Percentiles rank a stretch among this genome's conserved stretches.
Conservation (phyloP, 2,113 vertebrate genomes). For the Leptosomus discolor region DNA sequence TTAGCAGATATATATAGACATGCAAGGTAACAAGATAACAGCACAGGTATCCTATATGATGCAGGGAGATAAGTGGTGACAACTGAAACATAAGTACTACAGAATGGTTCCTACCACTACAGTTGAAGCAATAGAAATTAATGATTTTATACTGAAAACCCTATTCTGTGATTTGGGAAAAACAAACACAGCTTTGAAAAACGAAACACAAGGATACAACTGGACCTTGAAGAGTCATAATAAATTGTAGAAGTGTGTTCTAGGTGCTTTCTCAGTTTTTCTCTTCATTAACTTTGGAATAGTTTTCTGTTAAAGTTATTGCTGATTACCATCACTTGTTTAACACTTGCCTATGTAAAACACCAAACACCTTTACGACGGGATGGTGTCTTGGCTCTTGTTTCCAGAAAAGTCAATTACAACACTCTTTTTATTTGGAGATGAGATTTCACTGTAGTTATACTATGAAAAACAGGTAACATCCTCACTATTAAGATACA, state of each 20-base stretch:
- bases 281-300: conserved; percentile 56
- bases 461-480: not conserved
- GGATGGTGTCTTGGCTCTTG: not conserved
- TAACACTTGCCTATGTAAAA: conserved; percentile 26
- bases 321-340: conserved; percentile 50
- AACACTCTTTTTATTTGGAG: not conserved
- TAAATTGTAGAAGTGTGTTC: not conserved
- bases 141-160: not conserved
- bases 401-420: not conserved
- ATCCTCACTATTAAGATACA: not conserved
- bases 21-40: not conserved
- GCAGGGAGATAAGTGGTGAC: not conserved
- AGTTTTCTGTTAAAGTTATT: conserved; percentile 51
- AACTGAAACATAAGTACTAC: not conserved
- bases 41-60: not conserved
- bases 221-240: not conserved
- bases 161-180: not conserved
- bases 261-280: conserved; percentile 6
- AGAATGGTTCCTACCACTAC: not conserved
- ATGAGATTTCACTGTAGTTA: not conserved
- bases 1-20: not conserved
- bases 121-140: not conserved
- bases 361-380: not conserved
- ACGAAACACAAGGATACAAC: not conserved
- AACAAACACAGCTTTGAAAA: not conserved